Conservation (phyloP, 2,797 vertebrate genomes). For the Rhincodon typus region DNA sequence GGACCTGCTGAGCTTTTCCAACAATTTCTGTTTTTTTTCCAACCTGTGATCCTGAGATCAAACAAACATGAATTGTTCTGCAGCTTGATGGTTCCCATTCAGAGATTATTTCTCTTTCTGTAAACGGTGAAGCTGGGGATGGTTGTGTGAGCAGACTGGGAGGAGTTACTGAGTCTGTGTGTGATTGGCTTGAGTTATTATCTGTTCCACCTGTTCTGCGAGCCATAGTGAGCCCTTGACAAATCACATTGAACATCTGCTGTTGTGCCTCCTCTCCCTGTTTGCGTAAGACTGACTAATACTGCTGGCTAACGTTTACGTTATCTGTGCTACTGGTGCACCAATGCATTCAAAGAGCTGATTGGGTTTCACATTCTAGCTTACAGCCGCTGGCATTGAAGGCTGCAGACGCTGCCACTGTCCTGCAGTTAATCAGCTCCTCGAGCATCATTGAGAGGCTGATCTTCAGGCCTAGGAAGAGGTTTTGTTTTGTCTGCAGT, state of each 20-base stretch:
- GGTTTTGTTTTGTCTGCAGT: background rate
- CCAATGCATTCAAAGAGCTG: slow-evolving; percentile 1
- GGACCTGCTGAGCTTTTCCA: too few relatives aligned
- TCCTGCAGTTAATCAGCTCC: slow-evolving; percentile 21
- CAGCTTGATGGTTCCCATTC: background rate
- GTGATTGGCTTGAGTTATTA: background rate
- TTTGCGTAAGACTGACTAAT: background rate
- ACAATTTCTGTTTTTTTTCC: too few relatives aligned
- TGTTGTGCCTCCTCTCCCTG: background rate
- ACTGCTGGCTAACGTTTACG: background rate
- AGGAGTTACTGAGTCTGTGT: background rate
- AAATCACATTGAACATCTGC: background rate
- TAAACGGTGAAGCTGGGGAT: background rate
- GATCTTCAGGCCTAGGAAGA: slow-evolving; percentile 2
- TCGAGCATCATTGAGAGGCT: background rate
- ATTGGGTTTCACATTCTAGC: background rate
- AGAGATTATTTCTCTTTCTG: background rate
- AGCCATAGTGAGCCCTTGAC: background rate
- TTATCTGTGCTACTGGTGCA: background rate
- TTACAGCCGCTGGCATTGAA: slow-evolving; percentile 3
- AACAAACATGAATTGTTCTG: background rate
- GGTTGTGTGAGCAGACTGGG: background rate
- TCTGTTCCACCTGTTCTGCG: slow-evolving; percentile 5
- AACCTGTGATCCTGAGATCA: background rate
- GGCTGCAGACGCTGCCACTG: background rate